These are phyloP conservation scores for Axea sp. DNA, from an alignment of 2,888 invertebrate species.

Conservation along the genomic window DNA sequence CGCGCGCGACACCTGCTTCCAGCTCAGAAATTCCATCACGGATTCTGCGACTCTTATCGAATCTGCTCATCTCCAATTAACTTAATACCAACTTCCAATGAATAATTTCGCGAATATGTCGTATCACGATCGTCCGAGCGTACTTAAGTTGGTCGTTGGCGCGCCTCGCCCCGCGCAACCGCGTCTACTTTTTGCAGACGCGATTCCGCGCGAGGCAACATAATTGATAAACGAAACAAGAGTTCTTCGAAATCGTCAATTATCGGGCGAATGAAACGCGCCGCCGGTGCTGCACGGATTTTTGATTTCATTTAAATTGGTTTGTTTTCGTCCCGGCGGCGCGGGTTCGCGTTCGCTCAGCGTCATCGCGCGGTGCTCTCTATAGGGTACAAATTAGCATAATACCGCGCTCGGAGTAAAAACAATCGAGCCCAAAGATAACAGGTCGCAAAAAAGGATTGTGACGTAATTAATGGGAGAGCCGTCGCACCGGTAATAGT, in stretches of 20 bases:
- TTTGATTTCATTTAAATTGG: not conserved
- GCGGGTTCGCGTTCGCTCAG: too few species aligned
- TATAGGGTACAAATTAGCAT: conserved; percentile 4
- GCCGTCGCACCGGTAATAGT: conserved; percentile 53
- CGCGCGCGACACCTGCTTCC: conserved; percentile 68
- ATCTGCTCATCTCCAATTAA: conserved; percentile 71
- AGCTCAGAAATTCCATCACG: conserved; percentile 69
- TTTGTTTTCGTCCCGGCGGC: not conserved
- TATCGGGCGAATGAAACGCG: conserved; percentile 5
- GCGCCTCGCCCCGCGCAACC: conserved; percentile 10
- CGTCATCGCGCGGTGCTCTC: too few species aligned
- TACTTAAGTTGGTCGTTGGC: conserved; percentile 27
- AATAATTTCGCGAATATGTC: conserved; percentile 66
- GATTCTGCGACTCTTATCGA: conserved; percentile 68
- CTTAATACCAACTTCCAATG: conserved; percentile 65
- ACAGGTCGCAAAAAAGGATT: conserved; percentile 23
- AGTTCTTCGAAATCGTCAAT: conserved; percentile 5
- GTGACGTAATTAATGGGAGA: conserved; percentile 58
- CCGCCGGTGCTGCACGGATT: conserved; percentile 11
- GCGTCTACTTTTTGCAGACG: conserved; percentile 23
- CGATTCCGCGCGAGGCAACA: conserved; percentile 13
- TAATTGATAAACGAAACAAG: conserved; percentile 44
- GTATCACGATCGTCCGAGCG: conserved; percentile 44
- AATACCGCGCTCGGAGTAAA: conserved; percentile 12
- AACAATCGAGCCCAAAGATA: conserved; percentile 33